Conservation (phyloP, 2,888 invertebrate species). For the Arge pagana region DNA sequence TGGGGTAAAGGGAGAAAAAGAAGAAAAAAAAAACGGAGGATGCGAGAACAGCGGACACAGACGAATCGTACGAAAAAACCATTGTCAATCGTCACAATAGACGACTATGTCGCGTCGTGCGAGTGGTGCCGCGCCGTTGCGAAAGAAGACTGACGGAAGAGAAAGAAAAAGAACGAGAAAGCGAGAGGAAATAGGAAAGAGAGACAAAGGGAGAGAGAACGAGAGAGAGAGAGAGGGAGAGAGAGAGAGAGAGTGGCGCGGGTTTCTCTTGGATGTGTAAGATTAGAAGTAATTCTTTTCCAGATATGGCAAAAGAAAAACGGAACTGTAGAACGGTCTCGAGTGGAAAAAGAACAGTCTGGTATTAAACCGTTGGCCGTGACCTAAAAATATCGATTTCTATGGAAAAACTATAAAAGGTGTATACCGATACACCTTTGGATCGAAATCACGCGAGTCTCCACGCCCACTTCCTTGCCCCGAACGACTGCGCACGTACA, state of each 20-base stretch:
- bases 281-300: constrained; percentile 28
- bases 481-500: constrained; percentile 21
- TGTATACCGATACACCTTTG: constrained; percentile 20
- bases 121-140: not conserved
- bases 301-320: not conserved
- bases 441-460: not conserved
- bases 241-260: constrained; percentile 19
- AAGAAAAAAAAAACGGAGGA: too few species aligned
- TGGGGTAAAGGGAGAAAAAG: too few species aligned
- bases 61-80: too few species aligned
- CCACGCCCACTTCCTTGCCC: constrained; percentile 41
- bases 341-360: constrained; percentile 13
- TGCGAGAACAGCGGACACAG: too few species aligned
- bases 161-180: not conserved
- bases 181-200: constrained; percentile 15
- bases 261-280: constrained; percentile 31
- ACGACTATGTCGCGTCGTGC: not conserved
- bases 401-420: constrained; percentile 8
- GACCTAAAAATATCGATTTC: constrained; percentile 13
- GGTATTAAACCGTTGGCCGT: not conserved
- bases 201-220: constrained; percentile 8
- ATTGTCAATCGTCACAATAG: too few species aligned
- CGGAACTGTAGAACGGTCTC: not conserved
- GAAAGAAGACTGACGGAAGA: not conserved
- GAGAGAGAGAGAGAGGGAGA: constrained; percentile 12